These are phyloP conservation scores for Todiramphus saurophagus DNA, from an alignment of 2,113 vertebrate genomes.

Conservation along the genomic window DNA sequence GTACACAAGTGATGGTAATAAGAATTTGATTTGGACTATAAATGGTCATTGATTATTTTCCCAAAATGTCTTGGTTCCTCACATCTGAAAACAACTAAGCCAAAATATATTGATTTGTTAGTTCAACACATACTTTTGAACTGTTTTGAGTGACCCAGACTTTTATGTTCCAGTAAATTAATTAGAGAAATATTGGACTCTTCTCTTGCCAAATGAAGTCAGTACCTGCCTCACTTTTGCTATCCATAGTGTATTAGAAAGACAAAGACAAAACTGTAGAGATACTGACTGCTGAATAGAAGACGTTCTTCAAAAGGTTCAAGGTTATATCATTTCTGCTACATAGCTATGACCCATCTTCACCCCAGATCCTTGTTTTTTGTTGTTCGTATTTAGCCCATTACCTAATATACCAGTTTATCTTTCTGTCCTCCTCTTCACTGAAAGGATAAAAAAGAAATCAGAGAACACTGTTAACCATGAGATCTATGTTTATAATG, in stretches of 20 bases:
- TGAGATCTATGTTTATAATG: not conserved
- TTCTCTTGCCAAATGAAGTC: not conserved
- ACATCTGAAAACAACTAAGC: not conserved
- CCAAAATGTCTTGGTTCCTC: not conserved
- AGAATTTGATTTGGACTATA: not conserved
- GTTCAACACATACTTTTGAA: not conserved
- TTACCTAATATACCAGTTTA: constrained; percentile 47
- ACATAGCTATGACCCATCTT: not conserved
- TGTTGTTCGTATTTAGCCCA: constrained; percentile 6
- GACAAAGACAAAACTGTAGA: not conserved
- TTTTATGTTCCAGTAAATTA: not conserved
- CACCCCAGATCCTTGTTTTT: not conserved
- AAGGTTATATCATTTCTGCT: not conserved
- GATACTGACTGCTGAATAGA: not conserved
- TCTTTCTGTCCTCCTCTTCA: constrained; percentile 34
- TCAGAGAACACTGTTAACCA: not conserved
- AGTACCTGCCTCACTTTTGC: not conserved
- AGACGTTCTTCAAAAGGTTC: not conserved
- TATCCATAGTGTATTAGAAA: not conserved
- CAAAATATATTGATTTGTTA: not conserved
- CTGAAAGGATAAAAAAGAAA: not conserved
- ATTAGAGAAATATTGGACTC: not conserved
- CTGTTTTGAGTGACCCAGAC: not conserved
- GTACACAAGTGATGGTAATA: not conserved
- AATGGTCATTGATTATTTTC: not conserved